phyloP scores from a whole-genome alignment of 2,888 invertebrate species.

The Ganaspis brasiliensis region DNA sequence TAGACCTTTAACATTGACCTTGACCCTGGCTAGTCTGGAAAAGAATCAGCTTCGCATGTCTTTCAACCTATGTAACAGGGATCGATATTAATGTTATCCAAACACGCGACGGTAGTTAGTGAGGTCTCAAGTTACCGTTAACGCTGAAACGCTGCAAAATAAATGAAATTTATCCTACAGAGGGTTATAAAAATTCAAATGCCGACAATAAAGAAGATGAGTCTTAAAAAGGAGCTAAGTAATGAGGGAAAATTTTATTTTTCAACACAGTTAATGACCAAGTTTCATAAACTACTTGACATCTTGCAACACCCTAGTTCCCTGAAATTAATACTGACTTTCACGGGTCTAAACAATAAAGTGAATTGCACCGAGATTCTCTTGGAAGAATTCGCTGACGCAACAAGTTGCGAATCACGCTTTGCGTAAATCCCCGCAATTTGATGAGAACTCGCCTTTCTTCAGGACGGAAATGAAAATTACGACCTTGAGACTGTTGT shows the following conservation, averaged over 20 bases:
- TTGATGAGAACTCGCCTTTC: background rate
- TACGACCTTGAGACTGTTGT: background rate
- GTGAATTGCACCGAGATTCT: slow-evolving; percentile 16
- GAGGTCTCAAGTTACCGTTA: slow-evolving; percentile 59
- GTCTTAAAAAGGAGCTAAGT: background rate
- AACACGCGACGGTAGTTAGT: slow-evolving; percentile 63
- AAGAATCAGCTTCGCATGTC: slow-evolving; percentile 60
- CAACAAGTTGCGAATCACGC: slow-evolving; percentile 8
- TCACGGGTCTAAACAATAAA: slow-evolving; percentile 34
- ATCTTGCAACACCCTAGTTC: slow-evolving; percentile 24
- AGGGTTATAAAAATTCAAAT: slow-evolving; percentile 10
- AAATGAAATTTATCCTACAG: slow-evolving; percentile 59
- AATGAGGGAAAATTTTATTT: slow-evolving; percentile 3
- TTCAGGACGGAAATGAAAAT: slow-evolving; percentile 15
- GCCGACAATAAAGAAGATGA: background rate
- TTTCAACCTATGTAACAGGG: slow-evolving; percentile 57
- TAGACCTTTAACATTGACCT: slow-evolving; percentile 57
- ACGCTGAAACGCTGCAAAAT: slow-evolving; percentile 56
- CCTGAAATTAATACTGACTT: slow-evolving; percentile 28
- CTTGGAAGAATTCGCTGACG: slow-evolving; percentile 17
- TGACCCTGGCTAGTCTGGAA: slow-evolving; percentile 55
- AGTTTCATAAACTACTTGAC: slow-evolving; percentile 16
- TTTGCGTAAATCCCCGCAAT: slow-evolving; percentile 8
- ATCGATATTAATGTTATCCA: slow-evolving; percentile 63
- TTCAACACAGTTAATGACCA: slow-evolving; percentile 12